These are phyloP conservation scores for Sarotherodon lohbergeri DNA, from an alignment of 2,113 vertebrate genomes.

Conservation along the genomic window DNA sequence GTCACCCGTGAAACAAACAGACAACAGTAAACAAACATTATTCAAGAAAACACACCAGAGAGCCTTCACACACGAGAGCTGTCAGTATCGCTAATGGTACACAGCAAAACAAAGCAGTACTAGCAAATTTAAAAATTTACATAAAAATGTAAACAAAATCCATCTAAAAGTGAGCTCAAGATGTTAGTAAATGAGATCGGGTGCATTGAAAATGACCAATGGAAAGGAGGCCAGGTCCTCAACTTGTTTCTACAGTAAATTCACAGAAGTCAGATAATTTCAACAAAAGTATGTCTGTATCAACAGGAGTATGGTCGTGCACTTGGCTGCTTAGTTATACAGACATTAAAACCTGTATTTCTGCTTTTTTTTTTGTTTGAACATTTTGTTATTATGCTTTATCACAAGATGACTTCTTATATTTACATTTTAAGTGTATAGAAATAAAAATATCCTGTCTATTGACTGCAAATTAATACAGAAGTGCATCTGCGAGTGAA, in stretches of 20 bases:
- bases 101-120: not conserved
- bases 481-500: not conserved
- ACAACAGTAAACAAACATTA: not conserved
- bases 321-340: not conserved
- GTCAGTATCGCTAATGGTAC: not conserved
- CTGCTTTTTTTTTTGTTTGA: not conserved
- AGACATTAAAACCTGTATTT: not conserved
- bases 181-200: accelerated
- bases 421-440: not conserved
- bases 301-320: not conserved
- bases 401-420: not conserved
- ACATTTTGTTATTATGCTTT: accelerated
- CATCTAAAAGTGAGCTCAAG: not conserved
- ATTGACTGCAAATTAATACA: not conserved
- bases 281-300: not conserved
- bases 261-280: not conserved
- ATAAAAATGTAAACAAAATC: not conserved
- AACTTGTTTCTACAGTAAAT: not conserved
- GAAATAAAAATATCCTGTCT: not conserved
- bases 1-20: not conserved
- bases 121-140: not conserved
- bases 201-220: not conserved
- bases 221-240: not conserved
- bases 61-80: not conserved
- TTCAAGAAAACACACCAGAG: accelerated